Percentiles rank a stretch among this genome's conserved stretches.
phyloP scores from a whole-genome alignment of 92 coral and sea anemone species.

The Epizoanthus fatuus region DNA sequence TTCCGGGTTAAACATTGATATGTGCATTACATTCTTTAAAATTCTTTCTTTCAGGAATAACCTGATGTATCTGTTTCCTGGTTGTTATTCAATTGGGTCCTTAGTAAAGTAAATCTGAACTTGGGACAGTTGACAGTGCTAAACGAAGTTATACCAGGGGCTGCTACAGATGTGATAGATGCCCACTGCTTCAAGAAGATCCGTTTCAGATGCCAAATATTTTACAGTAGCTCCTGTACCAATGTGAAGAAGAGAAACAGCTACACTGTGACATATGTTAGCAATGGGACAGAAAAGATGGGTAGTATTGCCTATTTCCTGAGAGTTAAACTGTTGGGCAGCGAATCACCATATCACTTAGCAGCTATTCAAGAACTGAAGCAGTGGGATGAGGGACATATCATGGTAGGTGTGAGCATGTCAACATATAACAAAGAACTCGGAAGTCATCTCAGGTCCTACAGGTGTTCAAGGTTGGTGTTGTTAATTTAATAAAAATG shows the following conservation, averaged over 20 bases:
- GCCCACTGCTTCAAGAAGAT: slow-evolving; percentile 50
- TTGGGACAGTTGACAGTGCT: slow-evolving; percentile 39
- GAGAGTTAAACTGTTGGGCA: slow-evolving; percentile 5
- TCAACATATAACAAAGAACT: slow-evolving; percentile 24
- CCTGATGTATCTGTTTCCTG: slow-evolving; percentile 42
- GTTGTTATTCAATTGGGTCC: slow-evolving; percentile 54
- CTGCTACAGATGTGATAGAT: slow-evolving; percentile 38
- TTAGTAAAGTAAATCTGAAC: slow-evolving; percentile 30
- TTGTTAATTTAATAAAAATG: not conserved
- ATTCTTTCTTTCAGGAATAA: slow-evolving; percentile 35
- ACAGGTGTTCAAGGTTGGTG: not conserved
- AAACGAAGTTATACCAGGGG: slow-evolving; percentile 58
- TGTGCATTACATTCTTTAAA: not conserved
- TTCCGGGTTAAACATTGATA: not conserved
- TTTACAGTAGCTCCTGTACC: slow-evolving; percentile 62
- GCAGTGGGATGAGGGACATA: not conserved
- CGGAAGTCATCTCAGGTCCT: slow-evolving; percentile 9
- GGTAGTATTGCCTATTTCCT: not conserved
- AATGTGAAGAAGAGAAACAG: slow-evolving; percentile 55
- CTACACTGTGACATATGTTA: slow-evolving; percentile 39
- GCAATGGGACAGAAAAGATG: slow-evolving; percentile 10
- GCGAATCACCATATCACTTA: not conserved
- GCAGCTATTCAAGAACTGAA: slow-evolving; percentile 26
- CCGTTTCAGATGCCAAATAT: slow-evolving; percentile 30
- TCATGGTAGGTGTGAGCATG: slow-evolving; percentile 19